Conservation (phyloP, 2,113 vertebrate genomes). For the Turdus rufiventris region DNA sequence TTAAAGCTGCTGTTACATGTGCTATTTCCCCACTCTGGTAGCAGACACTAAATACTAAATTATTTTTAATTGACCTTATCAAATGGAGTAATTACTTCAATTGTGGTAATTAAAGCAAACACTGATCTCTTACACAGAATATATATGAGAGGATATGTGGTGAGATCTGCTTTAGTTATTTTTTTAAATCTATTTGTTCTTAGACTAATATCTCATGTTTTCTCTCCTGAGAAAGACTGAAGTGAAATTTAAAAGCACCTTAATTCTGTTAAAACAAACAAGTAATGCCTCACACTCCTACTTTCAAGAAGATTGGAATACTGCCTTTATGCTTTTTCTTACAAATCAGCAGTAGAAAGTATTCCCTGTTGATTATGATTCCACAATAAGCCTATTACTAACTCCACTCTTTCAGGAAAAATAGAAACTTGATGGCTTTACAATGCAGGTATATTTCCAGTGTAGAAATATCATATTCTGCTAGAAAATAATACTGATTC, state of each 20-base stretch:
- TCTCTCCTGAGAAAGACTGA: background rate
- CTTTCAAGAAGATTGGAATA: background rate
- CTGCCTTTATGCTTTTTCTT: background rate
- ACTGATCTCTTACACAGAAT: background rate
- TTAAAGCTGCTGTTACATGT: background rate
- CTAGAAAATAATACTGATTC: background rate
- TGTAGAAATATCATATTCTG: background rate
- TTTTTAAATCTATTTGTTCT: background rate
- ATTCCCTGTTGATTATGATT: background rate
- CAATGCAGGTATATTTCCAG: background rate
- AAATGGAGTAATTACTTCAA: background rate
- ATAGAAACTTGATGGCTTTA: background rate
- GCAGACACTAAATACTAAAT: background rate
- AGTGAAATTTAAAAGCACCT: background rate
- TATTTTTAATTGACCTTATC: conserved; percentile 23
- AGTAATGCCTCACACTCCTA: background rate
- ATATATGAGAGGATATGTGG: background rate
- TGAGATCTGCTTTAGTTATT: background rate
- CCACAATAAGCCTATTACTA: background rate
- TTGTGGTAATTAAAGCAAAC: conserved; percentile 3
- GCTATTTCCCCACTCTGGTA: background rate
- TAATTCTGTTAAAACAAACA: background rate
- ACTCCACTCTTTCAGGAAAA: background rate
- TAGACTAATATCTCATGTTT: background rate
- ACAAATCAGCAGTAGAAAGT: background rate